Evolutionary conservation across 2,113 vertebrate genomes (phyloP), one percentile per base, ranked within the genome.

Genomic region (Trematomus loennbergii): DNA sequence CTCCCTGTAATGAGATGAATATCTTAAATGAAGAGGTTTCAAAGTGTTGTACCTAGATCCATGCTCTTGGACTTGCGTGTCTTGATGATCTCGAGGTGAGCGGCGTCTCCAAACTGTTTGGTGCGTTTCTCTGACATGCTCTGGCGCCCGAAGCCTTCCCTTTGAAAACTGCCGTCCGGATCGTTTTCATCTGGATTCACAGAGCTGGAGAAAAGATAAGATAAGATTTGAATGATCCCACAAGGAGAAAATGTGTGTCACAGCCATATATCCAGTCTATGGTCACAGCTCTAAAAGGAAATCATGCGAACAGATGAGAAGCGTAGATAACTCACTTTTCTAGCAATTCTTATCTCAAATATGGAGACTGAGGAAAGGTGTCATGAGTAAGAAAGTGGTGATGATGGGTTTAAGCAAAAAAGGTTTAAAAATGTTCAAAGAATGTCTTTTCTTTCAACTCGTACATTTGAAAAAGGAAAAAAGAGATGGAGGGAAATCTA

Each of bases 61-160:
- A 99, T 99, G 96, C 98, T 99, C 96, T 99, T 99, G 84, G 98
- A 98, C 96, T 99, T 99, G 95, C 97, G 96, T 11, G 97, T 98
- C 95, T 98, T 98, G 95, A 99, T 96, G 94, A 98, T 96, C 75
- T 99, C 97, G 79, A 98, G 96, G 90, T 98, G 97, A 75, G 93
- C 88, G 80, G 97, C 95, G 87, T 99, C 97, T 91, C 96, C 97
- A 91, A 97, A 98, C n/a, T n/a, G 97, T 92, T 98, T 99, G 95
- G 96, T 98, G 90, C 98, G 96, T 92, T 99, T 99, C 95, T 99
- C 98, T 45, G 98, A 99, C 97, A 99, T 98, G 96, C 98, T 99
- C 95, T 99, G 97, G 36, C 98, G 97, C 90, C 97, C 97, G 83
- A 99, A 99, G 89, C 98, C 98, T 93, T 99, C 98, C 88, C 98